A percentile compares a stretch with the other conserved stretches of the same genome.
These are phyloP conservation scores for Eudemis profundana DNA, from an alignment of 2,888 invertebrate genomes.

Conservation along the genomic window DNA sequence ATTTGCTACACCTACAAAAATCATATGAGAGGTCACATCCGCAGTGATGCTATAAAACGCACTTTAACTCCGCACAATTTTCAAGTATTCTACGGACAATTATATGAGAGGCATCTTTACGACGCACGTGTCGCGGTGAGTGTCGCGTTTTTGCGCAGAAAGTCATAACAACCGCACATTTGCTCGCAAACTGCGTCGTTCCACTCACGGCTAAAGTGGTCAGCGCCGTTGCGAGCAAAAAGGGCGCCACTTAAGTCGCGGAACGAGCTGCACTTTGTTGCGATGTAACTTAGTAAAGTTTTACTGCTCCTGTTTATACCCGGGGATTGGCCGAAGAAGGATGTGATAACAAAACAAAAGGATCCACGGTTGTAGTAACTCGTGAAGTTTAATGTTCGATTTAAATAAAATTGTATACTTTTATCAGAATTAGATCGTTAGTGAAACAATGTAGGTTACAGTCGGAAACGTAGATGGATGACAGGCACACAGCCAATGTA, in stretches of 20 bases:
- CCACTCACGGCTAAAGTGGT: conserved; percentile 12
- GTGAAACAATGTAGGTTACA: too few relatives aligned
- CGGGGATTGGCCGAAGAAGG: conserved; percentile 12
- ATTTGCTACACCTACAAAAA: too few relatives aligned
- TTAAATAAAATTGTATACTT: neutral
- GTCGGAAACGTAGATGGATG: too few relatives aligned
- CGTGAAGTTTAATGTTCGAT: neutral
- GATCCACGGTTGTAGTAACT: neutral
- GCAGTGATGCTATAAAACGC: conserved; percentile 10
- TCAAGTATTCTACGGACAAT: conserved; percentile 11
- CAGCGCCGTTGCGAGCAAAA: conserved; percentile 19
- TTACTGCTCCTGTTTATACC: conserved; percentile 25
- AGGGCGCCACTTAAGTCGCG: conserved; percentile 37
- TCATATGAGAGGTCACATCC: too few relatives aligned
- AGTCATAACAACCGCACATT: conserved; percentile 3
- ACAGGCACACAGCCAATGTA: too few relatives aligned
- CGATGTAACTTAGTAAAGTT: conserved; percentile 26
- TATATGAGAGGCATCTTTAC: conserved; percentile 15
- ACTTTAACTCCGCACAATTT: conserved; percentile 8
- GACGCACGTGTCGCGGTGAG: conserved; percentile 5
- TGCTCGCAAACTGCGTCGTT: conserved; percentile 10
- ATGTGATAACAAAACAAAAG: conserved; percentile 28
- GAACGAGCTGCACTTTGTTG: conserved; percentile 24
- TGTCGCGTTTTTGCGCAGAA: neutral
- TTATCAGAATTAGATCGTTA: too few relatives aligned